phyloP scores from a whole-genome alignment of 2,113 vertebrate genomes.

The Mirza zaza region DNA sequence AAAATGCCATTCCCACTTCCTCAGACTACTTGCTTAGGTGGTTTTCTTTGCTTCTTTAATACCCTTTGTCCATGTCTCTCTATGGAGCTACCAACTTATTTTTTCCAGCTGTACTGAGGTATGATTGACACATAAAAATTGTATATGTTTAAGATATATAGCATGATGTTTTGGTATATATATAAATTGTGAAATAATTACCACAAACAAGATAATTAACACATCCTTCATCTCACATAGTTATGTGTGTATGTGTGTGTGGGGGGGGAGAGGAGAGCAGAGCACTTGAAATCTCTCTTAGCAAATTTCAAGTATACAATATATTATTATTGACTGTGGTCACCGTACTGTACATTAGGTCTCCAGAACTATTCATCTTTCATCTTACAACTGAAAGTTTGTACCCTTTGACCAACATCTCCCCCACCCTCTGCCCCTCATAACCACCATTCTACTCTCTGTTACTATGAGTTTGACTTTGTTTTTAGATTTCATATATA shows the following conservation, averaged over 20 bases:
- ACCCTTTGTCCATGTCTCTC: neutral
- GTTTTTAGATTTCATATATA: neutral
- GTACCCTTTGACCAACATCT: neutral
- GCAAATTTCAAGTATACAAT: neutral
- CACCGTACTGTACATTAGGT: neutral
- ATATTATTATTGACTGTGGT: neutral
- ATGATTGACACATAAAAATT: neutral
- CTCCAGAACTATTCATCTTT: neutral
- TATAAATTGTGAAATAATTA: neutral
- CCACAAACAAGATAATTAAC: neutral
- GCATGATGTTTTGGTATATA: neutral
- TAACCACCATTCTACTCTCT: neutral
- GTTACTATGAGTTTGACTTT: neutral
- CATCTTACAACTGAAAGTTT: neutral
- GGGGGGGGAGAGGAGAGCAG: neutral
- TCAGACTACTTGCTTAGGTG: neutral
- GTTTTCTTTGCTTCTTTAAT: neutral
- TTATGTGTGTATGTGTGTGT: neutral
- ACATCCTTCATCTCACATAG: neutral
- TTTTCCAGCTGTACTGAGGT: neutral
- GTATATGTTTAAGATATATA: neutral
- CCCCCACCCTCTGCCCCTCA: neutral
- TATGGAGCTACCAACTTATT: neutral
- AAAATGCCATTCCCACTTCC: neutral
- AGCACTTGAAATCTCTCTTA: neutral